phyloP scores from a whole-genome alignment of 2,797 vertebrate genomes.

The Protosalanx chinensis region DNA sequence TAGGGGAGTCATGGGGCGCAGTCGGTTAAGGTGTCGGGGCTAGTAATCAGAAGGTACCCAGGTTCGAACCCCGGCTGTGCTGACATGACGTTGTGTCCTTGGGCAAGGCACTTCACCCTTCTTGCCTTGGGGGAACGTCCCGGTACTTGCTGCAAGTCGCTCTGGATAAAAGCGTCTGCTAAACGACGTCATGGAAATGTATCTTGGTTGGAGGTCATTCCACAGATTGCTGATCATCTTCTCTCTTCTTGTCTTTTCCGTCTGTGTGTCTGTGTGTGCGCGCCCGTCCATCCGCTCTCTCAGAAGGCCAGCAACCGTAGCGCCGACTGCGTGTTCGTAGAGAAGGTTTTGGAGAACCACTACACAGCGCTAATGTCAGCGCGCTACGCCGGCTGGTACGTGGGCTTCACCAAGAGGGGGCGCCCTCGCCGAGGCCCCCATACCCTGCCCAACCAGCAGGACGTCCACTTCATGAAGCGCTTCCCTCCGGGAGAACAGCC shows the following conservation, averaged over 20 bases:
- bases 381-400: slow-evolving; percentile 77
- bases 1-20: no score
- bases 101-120: no score
- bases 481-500: slow-evolving; percentile 77
- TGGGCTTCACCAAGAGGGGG: slow-evolving; percentile 80
- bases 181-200: no score
- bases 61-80: no score
- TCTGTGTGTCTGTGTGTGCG: slow-evolving; percentile 22
- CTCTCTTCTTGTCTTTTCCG: slow-evolving; percentile 35
- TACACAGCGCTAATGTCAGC: slow-evolving; percentile 84
- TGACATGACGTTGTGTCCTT: no score
- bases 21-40: no score
- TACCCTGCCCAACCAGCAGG: slow-evolving; percentile 79
- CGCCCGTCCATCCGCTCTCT: slow-evolving; percentile 54
- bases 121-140: no score
- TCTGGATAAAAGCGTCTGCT: no score
- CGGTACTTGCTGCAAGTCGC: no score
- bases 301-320: slow-evolving; percentile 80
- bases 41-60: no score
- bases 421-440: slow-evolving; percentile 76
- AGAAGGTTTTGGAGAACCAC: slow-evolving; percentile 84
- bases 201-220: not conserved
- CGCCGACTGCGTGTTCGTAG: slow-evolving; percentile 80
- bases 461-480: slow-evolving; percentile 84
- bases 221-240: slow-evolving; percentile 50